Conservation (phyloP, 2,113 vertebrate genomes). For the Galemys pyrenaicus region DNA sequence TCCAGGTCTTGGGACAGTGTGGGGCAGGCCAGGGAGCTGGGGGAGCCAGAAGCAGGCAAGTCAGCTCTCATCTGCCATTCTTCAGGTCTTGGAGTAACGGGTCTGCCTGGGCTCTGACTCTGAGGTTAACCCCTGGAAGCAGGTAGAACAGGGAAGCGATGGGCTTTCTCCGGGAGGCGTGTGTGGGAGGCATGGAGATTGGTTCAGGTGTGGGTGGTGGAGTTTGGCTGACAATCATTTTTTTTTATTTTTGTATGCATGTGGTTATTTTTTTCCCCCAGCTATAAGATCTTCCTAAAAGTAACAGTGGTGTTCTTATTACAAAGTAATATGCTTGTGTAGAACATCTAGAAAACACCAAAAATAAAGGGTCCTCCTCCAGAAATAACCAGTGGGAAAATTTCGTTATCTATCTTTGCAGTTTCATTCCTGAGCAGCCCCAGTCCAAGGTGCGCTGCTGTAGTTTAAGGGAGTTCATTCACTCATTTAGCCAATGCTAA, state of each 20-base stretch:
- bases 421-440: slow-evolving; percentile 29
- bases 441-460: slow-evolving; percentile 26
- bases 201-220: neutral
- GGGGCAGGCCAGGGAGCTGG: neutral
- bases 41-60: neutral
- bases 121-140: neutral
- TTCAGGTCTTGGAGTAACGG: neutral
- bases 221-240: neutral
- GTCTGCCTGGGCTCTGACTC: neutral
- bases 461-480: slow-evolving; percentile 45
- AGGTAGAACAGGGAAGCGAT: neutral
- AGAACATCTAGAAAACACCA: slow-evolving; percentile 43
- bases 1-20: neutral
- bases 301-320: slow-evolving; percentile 1
- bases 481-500: slow-evolving; percentile 54
- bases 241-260: neutral
- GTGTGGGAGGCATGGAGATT: neutral
- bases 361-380: neutral
- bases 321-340: slow-evolving; percentile 13
- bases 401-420: neutral
- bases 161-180: neutral
- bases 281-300: slow-evolving; percentile 6
- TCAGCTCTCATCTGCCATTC: neutral
- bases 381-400: neutral
- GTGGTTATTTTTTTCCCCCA: slow-evolving; percentile 5